These are phyloP conservation scores for Stomatorhinus walkeri DNA, from an alignment of 2,797 vertebrate species.

Conservation along the genomic window DNA sequence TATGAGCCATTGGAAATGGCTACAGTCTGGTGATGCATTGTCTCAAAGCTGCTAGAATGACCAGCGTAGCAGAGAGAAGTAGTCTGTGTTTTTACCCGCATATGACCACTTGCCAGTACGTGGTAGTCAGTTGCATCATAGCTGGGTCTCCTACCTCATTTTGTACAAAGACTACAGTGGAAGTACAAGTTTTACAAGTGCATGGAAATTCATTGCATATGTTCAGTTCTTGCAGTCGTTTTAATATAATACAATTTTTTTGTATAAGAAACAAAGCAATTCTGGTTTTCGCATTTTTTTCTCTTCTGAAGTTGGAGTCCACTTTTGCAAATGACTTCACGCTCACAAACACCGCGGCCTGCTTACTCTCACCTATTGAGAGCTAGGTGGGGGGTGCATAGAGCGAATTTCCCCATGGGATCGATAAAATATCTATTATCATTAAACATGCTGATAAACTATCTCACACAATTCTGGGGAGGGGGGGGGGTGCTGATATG, in stretches of 20 bases:
- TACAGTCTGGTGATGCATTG: not conserved
- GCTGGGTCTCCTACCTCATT: not conserved
- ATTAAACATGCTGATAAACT: not conserved
- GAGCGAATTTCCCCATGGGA: not conserved
- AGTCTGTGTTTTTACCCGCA: not conserved
- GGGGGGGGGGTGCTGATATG: not conserved
- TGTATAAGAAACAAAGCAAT: not conserved
- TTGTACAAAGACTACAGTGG: not conserved
- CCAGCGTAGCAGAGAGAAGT: not conserved
- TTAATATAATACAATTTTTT: not conserved
- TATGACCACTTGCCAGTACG: not conserved
- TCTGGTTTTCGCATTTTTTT: not conserved
- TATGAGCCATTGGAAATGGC: not conserved
- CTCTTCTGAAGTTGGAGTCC: not conserved
- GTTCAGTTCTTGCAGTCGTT: not conserved
- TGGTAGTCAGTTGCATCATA: not conserved
- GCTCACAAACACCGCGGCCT: not conserved
- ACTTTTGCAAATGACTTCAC: not conserved
- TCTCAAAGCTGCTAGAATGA: not conserved
- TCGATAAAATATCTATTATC: not conserved
- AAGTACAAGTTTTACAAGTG: not conserved
- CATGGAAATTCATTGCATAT: not conserved
- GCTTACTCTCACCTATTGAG: not conserved
- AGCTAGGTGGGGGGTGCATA: not conserved
- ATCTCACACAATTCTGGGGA: not conserved